These are phyloP conservation scores for Poeciliopsis retropinna DNA, from an alignment of 2,113 vertebrate genomes.

Conservation along the genomic window DNA sequence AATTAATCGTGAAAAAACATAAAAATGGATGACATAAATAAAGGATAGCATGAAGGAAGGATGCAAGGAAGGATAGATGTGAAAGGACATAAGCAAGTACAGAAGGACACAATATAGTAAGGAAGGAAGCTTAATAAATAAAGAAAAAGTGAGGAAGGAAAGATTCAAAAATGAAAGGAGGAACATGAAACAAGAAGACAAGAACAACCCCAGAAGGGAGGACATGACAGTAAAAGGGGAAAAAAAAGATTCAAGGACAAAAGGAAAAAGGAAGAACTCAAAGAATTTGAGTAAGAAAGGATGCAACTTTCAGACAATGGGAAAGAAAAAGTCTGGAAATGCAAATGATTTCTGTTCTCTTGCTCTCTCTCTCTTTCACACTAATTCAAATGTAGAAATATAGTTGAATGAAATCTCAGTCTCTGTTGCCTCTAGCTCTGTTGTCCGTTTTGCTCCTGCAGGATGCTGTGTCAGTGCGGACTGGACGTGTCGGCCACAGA, in stretches of 20 bases:
- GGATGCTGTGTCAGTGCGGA: constrained; percentile 91
- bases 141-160: not conserved
- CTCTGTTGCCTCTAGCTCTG: not conserved
- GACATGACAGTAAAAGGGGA: not conserved
- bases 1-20: no score
- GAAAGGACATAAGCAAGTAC: no score
- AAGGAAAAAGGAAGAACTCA: not conserved
- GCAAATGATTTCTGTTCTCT: not conserved
- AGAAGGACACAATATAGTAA: no score
- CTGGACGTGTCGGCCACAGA: constrained; percentile 88
- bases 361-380: not conserved
- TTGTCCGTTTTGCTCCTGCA: constrained; percentile 50
- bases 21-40: not conserved
- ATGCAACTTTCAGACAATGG: not conserved
- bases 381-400: not conserved
- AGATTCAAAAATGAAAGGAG: not conserved
- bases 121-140: not conserved
- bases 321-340: not conserved
- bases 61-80: not conserved
- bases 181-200: not conserved
- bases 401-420: not conserved
- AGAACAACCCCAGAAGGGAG: not conserved
- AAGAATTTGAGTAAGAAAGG: not conserved
- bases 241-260: not conserved
- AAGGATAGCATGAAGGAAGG: not conserved